phyloP scores from a whole-genome alignment of 2,797 vertebrate genomes.

The Cetoscarus ocellatus region DNA sequence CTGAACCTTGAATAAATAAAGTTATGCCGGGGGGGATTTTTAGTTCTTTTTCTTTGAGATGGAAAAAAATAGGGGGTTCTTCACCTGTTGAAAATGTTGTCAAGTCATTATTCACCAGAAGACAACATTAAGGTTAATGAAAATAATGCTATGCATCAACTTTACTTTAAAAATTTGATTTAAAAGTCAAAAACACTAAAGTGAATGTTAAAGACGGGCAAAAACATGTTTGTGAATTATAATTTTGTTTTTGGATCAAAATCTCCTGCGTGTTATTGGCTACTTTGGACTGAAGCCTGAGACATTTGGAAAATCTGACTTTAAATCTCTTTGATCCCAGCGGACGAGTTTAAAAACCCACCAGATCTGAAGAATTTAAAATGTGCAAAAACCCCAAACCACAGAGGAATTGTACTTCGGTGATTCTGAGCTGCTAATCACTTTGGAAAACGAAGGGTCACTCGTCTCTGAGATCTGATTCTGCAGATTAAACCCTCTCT shows the following conservation, averaged over 20 bases:
- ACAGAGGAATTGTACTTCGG: constrained; percentile 44
- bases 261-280: neutral
- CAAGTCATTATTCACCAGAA: too few species aligned
- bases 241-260: constrained; percentile 1
- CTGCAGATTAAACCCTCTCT: constrained; percentile 20
- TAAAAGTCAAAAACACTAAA: neutral
- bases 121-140: too few species aligned
- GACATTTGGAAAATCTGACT: constrained; percentile 13
- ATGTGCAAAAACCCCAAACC: constrained; percentile 16
- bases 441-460: constrained; percentile 31
- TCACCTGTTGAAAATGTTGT: too few species aligned
- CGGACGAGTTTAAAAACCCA: constrained; percentile 28
- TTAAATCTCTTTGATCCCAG: constrained; percentile 41
- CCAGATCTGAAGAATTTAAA: constrained; percentile 29
- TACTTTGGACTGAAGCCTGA: constrained; percentile 35
- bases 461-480: constrained; percentile 19
- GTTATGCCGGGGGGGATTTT: too few species aligned
- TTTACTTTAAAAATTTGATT: too few species aligned
- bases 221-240: neutral
- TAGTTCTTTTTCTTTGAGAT: too few species aligned
- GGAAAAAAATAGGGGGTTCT: too few species aligned
- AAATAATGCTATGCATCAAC: too few species aligned
- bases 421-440: constrained; percentile 34
- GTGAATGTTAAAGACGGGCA: neutral
- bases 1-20: too few species aligned